A percentile compares a stretch with the other conserved stretches of the same genome.
Evolutionary conservation across 2,797 vertebrate species (phyloP).

Genomic region (Anas flavirostris): DNA sequence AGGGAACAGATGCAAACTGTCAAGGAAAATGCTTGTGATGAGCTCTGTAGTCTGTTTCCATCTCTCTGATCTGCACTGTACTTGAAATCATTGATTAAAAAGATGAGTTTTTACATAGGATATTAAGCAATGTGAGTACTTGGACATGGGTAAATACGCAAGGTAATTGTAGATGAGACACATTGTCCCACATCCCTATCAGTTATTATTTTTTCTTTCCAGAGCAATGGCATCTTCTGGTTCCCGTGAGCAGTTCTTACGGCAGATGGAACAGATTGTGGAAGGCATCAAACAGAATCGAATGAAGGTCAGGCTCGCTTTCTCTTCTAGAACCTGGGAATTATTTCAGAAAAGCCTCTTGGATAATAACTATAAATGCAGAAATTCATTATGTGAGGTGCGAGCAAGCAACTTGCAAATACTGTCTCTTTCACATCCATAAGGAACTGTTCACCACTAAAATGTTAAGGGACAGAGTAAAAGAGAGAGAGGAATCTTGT

Average conservation of each 20-base stretch:
- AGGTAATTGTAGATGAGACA: not conserved
- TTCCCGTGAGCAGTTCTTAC: constrained; percentile 93
- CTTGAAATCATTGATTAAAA: not conserved
- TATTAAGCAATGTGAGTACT: not conserved
- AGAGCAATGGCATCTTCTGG: constrained; percentile 96
- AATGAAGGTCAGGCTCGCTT: constrained; percentile 86
- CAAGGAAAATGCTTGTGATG: not conserved
- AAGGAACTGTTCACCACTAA: not conserved
- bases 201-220: constrained; percentile 1
- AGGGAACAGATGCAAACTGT: not conserved
- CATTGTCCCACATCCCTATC: not conserved
- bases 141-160: not conserved
- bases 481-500: not conserved
- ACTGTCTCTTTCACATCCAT: not conserved
- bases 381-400: not conserved
- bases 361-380: not conserved
- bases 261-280: constrained; percentile 99
- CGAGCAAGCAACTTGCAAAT: not conserved
- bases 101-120: not conserved
- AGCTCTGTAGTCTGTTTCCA: not conserved
- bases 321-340: not conserved
- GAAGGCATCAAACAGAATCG: constrained; percentile 97
- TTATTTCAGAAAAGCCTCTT: constrained; percentile 2
- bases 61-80: not conserved
- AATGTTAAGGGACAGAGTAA: not conserved